phyloP scores from a whole-genome alignment of 2,113 vertebrate species.

The Hippocampus mohnikei region DNA sequence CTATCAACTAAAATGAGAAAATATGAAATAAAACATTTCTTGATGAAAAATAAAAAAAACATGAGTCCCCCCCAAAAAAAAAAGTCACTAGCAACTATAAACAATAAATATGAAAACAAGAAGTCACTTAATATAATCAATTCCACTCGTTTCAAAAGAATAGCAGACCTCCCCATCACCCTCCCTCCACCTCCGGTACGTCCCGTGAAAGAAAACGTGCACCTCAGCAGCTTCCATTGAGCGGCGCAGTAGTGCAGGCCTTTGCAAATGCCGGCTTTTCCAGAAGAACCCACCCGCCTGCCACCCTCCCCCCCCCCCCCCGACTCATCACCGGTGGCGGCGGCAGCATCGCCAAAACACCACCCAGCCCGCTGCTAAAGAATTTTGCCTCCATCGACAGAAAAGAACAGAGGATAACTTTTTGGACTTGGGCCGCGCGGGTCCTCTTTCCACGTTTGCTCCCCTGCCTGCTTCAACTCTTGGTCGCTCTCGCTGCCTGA shows the following conservation, averaged over 20 bases:
- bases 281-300: conserved; percentile 58
- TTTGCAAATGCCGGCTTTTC: conserved; percentile 73
- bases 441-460: conserved; percentile 69
- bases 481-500: conserved; percentile 54
- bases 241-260: conserved; percentile 67
- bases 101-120: too few species aligned
- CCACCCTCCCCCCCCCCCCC: conserved; percentile 25
- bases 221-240: conserved; percentile 78
- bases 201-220: conserved; percentile 70
- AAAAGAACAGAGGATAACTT: conserved; percentile 76
- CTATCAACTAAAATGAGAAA: too few species aligned
- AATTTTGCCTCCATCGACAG: conserved; percentile 80
- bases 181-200: too few species aligned
- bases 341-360: conserved; percentile 19
- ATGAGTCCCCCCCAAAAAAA: too few species aligned
- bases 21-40: too few species aligned
- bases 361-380: conserved; percentile 60
- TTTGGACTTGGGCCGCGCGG: conserved; percentile 72
- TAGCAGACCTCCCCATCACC: background rate
- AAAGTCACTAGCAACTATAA: too few species aligned
- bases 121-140: too few species aligned
- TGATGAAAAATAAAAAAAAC: too few species aligned
- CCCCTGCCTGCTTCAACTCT: conserved; percentile 57
- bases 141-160: too few species aligned
- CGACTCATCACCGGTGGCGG: conserved; percentile 11